Evolutionary conservation across 35 echinoderm and acorn worm species (phyloP).

Genomic region (Eucidaris tribuloides): DNA sequence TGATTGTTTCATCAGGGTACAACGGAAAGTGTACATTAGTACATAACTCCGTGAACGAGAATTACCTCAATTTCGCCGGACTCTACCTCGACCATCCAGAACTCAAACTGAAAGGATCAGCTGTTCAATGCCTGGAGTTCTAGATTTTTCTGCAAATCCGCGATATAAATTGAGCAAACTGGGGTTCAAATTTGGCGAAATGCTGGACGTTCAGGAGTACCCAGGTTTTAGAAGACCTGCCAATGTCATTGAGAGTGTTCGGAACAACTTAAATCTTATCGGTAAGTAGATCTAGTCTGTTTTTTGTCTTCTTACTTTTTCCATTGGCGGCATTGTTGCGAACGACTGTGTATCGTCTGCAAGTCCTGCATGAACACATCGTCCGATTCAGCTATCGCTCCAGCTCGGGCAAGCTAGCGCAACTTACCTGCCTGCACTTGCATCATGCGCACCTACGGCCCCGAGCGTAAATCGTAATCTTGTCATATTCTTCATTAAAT

Average conservation of each 20-base stretch:
- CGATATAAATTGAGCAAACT: too few species aligned
- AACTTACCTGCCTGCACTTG: too few species aligned
- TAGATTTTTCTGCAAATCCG: not conserved
- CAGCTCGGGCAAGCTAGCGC: too few species aligned
- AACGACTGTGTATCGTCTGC: too few species aligned
- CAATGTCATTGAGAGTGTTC: constrained; percentile 39
- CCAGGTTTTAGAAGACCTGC: not conserved
- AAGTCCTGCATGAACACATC: too few species aligned
- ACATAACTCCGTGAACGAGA: not conserved
- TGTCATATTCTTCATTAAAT: too few species aligned
- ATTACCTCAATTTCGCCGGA: not conserved
- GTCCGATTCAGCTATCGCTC: too few species aligned
- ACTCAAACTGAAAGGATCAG: not conserved
- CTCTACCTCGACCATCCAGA: not conserved
- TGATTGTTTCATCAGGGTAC: not conserved
- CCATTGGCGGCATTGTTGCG: too few species aligned
- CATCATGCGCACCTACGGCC: too few species aligned
- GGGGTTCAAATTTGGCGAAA: not conserved
- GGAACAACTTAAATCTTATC: constrained; percentile 7
- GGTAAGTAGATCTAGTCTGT: too few species aligned
- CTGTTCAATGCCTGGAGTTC: not conserved
- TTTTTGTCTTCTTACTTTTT: too few species aligned
- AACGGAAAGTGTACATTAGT: not conserved
- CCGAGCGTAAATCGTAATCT: too few species aligned
- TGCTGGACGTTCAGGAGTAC: constrained; percentile 25